Base-by-base conservation (phyloP, 2,888 invertebrate genomes). In the Noctua fimbriata region DNA sequence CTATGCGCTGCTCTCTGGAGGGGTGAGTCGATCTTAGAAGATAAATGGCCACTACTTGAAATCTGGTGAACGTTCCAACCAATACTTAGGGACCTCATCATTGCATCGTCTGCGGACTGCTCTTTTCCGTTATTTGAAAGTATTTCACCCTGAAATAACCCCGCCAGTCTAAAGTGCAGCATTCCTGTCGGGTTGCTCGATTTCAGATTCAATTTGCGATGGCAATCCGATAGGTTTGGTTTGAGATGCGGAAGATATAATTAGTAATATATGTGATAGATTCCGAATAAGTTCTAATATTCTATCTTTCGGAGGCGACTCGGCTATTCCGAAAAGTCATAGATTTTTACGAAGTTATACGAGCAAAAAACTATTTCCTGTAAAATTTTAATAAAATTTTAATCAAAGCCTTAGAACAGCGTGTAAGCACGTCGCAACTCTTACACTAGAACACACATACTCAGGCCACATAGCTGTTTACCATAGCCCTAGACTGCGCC, bases 1-100 rank as follows among this genome's bases (percentile, higher is more conserved):
- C 85, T 97, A 97, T 92, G 96, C 97, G 93, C 94, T 97, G 94
- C 95, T 97, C 83, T 96, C 97, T 84, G 96, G 97, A 91, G 96
- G 96, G 95, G 97, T 97, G 60, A 93, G 93, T 82, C 55, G 2
- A 5, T 12, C 5, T 14, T 12, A 58, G 3, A 55, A 3, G 12
- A 14, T 12, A n/a, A 55, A n/a, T 4, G 9, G 3, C 14, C 65
- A 65, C 65, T 36, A 65, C 9, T 36, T 21, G 21, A 10, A 36
- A 65, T 36, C 36, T 36, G 63, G 9, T 21, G 36, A 36, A 21
- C 1, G 10, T 65, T 65, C 21, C 21, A 65, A 21, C 5, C 21
- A 65, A 36, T 21, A 41, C 16, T 24, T 14, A 24, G 12, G 14
- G 14, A 41, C 2, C 24, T 36, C 14, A 41, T 41, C 41, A 41